Evolutionary conservation across 2,113 vertebrate species (phyloP).

Genomic region (Prietella phreatophila): DNA sequence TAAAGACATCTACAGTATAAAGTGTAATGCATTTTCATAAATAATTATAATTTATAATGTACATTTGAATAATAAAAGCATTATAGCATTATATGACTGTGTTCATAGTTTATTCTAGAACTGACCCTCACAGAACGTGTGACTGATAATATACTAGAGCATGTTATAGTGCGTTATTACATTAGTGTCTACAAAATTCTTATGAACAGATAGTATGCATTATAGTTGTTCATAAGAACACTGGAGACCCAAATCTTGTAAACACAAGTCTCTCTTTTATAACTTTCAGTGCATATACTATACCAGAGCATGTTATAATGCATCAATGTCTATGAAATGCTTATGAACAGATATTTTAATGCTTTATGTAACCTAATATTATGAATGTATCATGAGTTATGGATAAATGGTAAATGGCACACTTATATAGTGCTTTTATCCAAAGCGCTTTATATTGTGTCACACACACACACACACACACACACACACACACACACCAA

Average conservation of each 20-base stretch:
- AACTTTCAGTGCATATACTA: not conserved
- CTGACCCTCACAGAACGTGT: too few relatives aligned
- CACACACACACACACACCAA: too few relatives aligned
- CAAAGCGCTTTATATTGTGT: too few relatives aligned
- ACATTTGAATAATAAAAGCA: not conserved
- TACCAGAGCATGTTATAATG: not conserved
- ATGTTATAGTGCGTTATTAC: not conserved
- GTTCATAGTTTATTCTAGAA: too few relatives aligned
- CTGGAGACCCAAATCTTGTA: not conserved
- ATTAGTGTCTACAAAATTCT: not conserved
- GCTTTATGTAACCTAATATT: not conserved
- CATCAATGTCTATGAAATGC: not conserved
- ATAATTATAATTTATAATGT: not conserved
- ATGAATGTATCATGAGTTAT: not conserved
- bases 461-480: too few relatives aligned
- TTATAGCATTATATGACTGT: too few relatives aligned
- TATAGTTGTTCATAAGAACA: not conserved
- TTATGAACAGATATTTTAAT: not conserved
- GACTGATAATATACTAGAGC: not conserved
- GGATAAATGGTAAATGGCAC: too few relatives aligned
- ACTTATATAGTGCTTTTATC: too few relatives aligned
- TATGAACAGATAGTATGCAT: not conserved
- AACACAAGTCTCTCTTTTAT: not conserved
- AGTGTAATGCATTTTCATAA: not conserved
- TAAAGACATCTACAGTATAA: too few relatives aligned